Conservation (phyloP, 2,113 vertebrate species). For the Apteryx owenii region DNA sequence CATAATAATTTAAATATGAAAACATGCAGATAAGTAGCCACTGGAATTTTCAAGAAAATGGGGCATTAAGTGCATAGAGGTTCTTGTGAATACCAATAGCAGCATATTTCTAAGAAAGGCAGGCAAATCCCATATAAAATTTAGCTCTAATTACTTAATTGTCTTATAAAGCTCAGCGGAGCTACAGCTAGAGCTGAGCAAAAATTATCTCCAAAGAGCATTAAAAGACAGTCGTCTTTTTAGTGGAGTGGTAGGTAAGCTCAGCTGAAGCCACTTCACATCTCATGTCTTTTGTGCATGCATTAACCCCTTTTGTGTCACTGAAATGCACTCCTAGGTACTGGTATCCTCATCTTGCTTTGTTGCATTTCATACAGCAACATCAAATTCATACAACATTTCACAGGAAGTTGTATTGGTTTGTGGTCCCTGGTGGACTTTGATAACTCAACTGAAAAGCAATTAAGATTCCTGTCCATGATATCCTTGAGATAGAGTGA, state of each 20-base stretch:
- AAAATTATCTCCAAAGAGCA: not conserved
- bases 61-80: fast-evolving
- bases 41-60: not conserved
- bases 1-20: not conserved
- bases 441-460: not conserved
- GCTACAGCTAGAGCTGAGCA: not conserved
- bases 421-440: not conserved
- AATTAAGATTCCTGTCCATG: not conserved
- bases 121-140: not conserved
- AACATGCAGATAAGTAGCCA: not conserved
- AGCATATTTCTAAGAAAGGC: not conserved
- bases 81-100: not conserved
- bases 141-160: not conserved
- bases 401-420: fast-evolving
- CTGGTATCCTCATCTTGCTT: not conserved
- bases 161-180: not conserved
- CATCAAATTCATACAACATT: not conserved
- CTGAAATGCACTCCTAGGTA: not conserved
- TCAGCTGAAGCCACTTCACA: not conserved
- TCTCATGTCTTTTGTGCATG: not conserved
- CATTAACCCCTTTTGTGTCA: not conserved
- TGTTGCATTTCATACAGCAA: not conserved
- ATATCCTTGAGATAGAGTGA: not conserved
- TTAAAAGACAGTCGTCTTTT: not conserved
- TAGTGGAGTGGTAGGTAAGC: not conserved